Conservation (phyloP, 2,113 vertebrate genomes). For the Physeter macrocephalus region DNA sequence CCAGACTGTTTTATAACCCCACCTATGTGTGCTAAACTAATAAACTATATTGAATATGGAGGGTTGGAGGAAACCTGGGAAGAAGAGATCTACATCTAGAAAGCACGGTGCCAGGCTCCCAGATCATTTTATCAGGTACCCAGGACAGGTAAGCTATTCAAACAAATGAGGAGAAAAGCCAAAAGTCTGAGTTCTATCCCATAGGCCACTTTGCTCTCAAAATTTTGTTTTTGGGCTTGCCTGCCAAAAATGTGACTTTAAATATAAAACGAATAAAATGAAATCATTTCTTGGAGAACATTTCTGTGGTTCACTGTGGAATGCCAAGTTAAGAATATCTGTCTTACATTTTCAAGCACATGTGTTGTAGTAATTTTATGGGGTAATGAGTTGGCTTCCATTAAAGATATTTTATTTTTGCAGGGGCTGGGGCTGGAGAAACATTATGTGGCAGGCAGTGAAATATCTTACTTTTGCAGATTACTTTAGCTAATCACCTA, state of each 20-base stretch:
- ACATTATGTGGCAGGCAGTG: conserved; percentile 56
- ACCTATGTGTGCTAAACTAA: not conserved
- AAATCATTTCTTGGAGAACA: conserved; percentile 76
- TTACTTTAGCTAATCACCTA: conserved; percentile 67
- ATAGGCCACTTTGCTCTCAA: not conserved
- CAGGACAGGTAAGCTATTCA: not conserved
- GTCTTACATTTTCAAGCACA: conserved; percentile 77
- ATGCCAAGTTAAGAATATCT: conserved; percentile 76
- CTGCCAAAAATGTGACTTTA: conserved; percentile 72
- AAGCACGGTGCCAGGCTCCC: not conserved
- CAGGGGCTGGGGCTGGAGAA: conserved; percentile 69
- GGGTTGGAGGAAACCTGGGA: not conserved
- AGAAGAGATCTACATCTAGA: not conserved
- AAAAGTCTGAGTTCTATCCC: not conserved
- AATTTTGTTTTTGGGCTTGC: not conserved
- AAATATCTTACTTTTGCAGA: conserved; percentile 65
- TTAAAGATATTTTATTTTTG: conserved; percentile 78
- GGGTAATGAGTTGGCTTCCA: conserved; percentile 78
- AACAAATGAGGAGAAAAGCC: not conserved
- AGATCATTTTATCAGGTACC: not conserved
- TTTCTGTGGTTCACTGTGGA: conserved; percentile 59
- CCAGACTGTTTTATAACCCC: not conserved
- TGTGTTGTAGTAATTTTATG: conserved; percentile 79
- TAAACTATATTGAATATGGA: not conserved
- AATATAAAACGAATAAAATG: conserved; percentile 70